Conservation (phyloP, 2,797 vertebrate species). For the Alcedo quadribrachys region DNA sequence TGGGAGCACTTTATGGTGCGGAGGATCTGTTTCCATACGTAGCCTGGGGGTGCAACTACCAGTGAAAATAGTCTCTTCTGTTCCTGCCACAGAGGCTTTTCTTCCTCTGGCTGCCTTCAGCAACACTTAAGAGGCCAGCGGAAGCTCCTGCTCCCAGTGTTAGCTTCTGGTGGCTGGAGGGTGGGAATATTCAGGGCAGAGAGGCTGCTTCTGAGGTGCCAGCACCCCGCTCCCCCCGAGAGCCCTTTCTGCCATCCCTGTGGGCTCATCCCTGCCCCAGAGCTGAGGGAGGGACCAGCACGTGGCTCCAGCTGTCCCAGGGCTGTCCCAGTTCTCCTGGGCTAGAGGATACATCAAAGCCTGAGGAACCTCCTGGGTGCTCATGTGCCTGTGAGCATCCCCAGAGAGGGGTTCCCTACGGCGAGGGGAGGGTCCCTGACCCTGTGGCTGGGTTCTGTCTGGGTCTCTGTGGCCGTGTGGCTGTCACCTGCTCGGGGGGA, state of each 20-base stretch:
- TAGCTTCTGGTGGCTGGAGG: background rate
- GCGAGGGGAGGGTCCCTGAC: background rate
- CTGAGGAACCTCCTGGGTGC: background rate
- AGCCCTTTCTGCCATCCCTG: background rate
- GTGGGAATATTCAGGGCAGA: background rate
- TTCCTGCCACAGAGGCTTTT: background rate
- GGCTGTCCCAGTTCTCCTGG: accelerated
- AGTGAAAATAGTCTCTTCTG: background rate
- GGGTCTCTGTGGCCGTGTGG: background rate
- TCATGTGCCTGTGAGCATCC: background rate
- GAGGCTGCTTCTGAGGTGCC: background rate
- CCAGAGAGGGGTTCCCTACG: background rate
- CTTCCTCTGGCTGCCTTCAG: background rate
- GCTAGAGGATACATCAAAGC: background rate
- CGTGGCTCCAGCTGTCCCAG: background rate
- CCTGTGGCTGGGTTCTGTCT: accelerated
- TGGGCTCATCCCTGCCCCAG: background rate
- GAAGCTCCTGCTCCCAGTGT: background rate
- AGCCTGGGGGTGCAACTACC: background rate
- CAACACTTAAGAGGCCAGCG: background rate
- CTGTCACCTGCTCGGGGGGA: background rate
- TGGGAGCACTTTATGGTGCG: background rate
- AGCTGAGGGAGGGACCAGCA: background rate
- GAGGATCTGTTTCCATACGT: background rate
- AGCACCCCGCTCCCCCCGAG: background rate